These are phyloP conservation scores for Epizoanthus fatuus DNA, from an alignment of 92 coral and sea anemone species.

Conservation along the genomic window DNA sequence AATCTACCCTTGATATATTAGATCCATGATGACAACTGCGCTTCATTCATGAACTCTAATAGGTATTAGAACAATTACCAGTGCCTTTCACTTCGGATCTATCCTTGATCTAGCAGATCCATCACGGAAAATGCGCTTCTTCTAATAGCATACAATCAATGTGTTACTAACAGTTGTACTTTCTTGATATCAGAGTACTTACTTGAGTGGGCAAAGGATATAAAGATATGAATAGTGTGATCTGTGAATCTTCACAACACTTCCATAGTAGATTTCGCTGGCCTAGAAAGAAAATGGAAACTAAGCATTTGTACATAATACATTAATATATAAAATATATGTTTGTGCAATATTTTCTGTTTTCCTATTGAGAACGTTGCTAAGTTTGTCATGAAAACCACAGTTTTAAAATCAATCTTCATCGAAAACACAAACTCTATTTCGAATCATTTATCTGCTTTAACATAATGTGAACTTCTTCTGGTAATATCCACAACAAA, in stretches of 20 bases:
- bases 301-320: not conserved
- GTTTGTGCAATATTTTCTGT: too few species aligned
- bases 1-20: too few species aligned
- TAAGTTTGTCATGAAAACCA: not conserved
- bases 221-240: constrained; percentile 97
- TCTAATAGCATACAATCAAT: not conserved
- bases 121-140: not conserved
- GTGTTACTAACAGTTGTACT: too few species aligned
- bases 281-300: constrained; percentile 63
- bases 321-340: not conserved
- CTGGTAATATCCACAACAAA: too few species aligned
- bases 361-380: not conserved
- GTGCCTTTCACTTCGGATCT: not conserved
- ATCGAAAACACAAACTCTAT: not conserved
- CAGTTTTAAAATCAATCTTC: not conserved
- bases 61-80: not conserved
- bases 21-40: too few species aligned
- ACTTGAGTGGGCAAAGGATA: constrained; percentile 95
- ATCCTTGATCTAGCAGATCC: too few species aligned
- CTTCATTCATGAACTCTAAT: too few species aligned
- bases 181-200: constrained; percentile 30
- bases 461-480: too few species aligned
- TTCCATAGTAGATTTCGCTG: constrained; percentile 91
- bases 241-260: constrained; percentile 92
- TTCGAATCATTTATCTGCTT: too few species aligned